A percentile compares a stretch with the other conserved stretches of the same genome.
Conservation (phyloP, 1,140 invertebrate genomes). For the Arion vulgaris region DNA sequence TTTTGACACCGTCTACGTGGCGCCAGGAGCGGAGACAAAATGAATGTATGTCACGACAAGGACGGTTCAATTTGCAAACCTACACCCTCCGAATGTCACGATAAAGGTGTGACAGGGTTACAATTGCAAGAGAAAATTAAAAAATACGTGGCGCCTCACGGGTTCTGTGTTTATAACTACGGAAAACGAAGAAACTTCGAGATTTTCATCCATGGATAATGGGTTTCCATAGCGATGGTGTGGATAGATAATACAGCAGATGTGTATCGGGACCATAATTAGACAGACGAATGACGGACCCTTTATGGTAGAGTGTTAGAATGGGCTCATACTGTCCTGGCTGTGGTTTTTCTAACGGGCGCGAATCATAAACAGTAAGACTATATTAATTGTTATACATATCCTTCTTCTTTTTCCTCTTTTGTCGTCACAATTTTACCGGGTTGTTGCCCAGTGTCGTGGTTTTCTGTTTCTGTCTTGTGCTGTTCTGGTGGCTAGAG, state of each 20-base stretch:
- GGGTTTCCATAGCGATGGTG: neutral
- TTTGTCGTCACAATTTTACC: too few species aligned
- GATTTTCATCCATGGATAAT: neutral
- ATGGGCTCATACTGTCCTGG: neutral
- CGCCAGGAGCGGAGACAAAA: neutral
- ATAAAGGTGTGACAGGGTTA: neutral
- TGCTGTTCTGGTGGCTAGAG: too few species aligned
- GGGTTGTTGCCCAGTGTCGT: too few species aligned
- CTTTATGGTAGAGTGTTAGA: neutral
- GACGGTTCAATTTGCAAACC: neutral
- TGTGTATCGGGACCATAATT: neutral
- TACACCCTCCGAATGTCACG: neutral
- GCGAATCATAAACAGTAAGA: too few species aligned
- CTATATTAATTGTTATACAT: too few species aligned
- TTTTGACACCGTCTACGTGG: constrained; percentile 8
- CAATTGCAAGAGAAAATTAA: neutral
- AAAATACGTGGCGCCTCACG: neutral
- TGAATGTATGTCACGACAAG: neutral
- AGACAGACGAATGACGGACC: neutral
- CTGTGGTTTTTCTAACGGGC: too few species aligned
- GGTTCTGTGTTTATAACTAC: neutral
- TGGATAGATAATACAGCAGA: neutral
- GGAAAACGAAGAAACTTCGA: neutral
- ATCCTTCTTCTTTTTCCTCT: too few species aligned
- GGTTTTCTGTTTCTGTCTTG: too few species aligned